Evolutionary conservation across 2,113 vertebrate species (phyloP).

Genomic region (Proteles cristata): DNA sequence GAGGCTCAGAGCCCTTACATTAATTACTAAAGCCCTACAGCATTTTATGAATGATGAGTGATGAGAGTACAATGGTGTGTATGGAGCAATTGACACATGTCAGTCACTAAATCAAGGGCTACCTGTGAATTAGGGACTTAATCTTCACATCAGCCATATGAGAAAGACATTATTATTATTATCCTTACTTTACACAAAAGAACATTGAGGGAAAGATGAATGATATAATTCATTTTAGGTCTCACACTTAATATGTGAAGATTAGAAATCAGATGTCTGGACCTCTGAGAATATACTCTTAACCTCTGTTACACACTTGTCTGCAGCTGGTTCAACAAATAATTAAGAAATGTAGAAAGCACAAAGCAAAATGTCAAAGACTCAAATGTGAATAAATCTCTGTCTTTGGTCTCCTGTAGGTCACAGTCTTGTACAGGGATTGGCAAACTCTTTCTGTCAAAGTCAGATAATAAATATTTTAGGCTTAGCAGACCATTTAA

Average conservation of each 20-base stretch:
- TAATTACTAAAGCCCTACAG: background rate
- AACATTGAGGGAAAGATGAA: background rate
- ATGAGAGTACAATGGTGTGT: no score
- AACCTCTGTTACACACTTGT: background rate
- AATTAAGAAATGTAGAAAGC: background rate
- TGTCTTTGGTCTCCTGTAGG: background rate
- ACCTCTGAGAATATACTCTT: background rate
- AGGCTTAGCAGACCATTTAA: background rate
- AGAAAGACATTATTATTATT: background rate
- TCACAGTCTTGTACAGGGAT: background rate
- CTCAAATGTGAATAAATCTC: background rate
- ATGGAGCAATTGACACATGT: background rate
- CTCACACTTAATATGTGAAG: background rate
- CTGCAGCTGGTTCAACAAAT: background rate
- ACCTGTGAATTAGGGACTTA: background rate
- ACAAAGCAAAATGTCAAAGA: background rate
- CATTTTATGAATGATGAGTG: background rate
- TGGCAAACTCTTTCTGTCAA: background rate
- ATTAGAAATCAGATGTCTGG: background rate
- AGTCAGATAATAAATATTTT: background rate
- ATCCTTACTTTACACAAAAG: background rate
- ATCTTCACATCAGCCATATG: background rate
- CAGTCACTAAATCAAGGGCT: background rate
- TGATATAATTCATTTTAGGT: background rate
- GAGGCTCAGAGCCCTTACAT: background rate